Conservation (phyloP, 2,888 invertebrate species). For the Heliconius erato region DNA sequence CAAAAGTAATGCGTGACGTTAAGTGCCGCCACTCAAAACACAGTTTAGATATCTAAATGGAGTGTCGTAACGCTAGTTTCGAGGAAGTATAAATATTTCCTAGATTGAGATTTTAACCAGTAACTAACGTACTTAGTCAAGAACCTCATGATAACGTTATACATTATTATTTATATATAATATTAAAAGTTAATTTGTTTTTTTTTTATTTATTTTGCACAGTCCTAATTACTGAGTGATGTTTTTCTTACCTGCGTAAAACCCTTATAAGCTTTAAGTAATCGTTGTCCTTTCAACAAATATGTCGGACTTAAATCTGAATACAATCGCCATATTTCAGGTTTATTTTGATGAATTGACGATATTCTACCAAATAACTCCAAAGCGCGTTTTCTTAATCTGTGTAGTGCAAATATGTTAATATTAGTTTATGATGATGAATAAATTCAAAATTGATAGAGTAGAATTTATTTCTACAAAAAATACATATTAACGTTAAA, state of each 20-base stretch:
- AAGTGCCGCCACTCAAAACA: not conserved
- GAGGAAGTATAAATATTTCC: no score
- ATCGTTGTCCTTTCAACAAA: slow-evolving; percentile 88
- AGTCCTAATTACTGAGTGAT: not conserved
- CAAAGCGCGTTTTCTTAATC: slow-evolving; percentile 85
- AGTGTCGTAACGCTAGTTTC: not conserved
- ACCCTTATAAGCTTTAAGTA: slow-evolving; percentile 92
- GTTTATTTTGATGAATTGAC: slow-evolving; percentile 88
- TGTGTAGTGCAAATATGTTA: slow-evolving; percentile 46
- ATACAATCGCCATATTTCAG: slow-evolving; percentile 93
- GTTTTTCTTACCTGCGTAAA: slow-evolving; percentile 85
- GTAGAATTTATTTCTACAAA: not conserved
- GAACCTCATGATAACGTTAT: no score
- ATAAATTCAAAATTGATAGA: not conserved
- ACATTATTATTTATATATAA: no score
- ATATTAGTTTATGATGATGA: not conserved
- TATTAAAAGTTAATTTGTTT: no score
- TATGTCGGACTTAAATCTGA: slow-evolving; percentile 88
- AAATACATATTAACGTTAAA: no score
- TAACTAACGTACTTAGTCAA: no score
- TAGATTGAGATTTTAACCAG: no score
- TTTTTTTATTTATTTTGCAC: no score
- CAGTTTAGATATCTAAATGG: not conserved
- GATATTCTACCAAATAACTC: slow-evolving; percentile 92
- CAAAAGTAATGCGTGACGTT: no score